Evolutionary conservation across 2,797 vertebrate species (phyloP), one percentile per base, ranked within the genome.

Genomic region (Austrolebias charrua): DNA sequence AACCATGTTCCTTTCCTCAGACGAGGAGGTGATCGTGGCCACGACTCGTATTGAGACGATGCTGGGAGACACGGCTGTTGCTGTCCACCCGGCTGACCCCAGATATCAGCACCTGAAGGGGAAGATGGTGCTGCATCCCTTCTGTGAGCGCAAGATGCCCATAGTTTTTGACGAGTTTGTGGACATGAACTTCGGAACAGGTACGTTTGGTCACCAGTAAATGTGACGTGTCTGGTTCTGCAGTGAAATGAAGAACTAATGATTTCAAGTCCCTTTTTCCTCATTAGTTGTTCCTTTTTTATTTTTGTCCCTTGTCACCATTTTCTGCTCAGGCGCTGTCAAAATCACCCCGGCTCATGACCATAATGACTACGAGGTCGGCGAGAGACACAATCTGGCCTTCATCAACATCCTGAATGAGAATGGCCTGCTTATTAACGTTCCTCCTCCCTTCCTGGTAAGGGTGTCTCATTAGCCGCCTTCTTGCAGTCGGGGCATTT

Each of bases 291-390:
- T 40, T 28, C 11, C 51, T 20, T 56, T 38, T 42, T 35, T 40
- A 5, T 62, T 48, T 55, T 1, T 57, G 28, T 66, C 43, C 31
- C 48, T 6, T 16, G 54, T 44, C 46, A 63, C 63, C 56, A 45
- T 66, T 50, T 14, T 28, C 28, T 31, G 4, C 9, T 74, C 80
- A 98, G 96, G 96, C 15, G 96, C 95, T 0, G 95, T 98, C 83
- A 98, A 98, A 90, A 95, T 98, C 88, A 98, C 96, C n/a, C 96
- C 96, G 0, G 96, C 95, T 28, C 96, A 98, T 1, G 96, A 97
- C 84, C 95, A 94, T 80, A 96, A 94, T 2, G 96, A 97, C 86
- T 97, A 95, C 13, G 96, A 96, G 68, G 95, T 97, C 13, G 96
- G 95, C 49, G 90, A 88, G 87, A 92, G 95, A 69, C 95, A 97